phyloP scores from a whole-genome alignment of 30 jellyfish, hydroid and myxozoan genomes.

The Aurelia aurita complex sp. Pacific region DNA sequence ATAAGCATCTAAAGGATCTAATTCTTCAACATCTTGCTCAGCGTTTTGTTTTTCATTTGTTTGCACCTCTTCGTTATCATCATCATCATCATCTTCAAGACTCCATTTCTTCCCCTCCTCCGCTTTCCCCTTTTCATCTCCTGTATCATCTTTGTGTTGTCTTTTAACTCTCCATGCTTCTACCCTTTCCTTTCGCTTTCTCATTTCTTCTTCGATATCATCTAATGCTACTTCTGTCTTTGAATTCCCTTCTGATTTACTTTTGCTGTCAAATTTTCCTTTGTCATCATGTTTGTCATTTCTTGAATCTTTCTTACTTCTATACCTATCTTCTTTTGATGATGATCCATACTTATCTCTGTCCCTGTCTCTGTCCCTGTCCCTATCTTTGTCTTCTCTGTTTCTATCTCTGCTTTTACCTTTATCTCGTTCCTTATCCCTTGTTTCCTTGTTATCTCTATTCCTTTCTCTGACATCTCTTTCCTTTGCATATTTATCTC shows the following conservation, averaged over 20 bases:
- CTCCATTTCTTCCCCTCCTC: constrained; percentile 88
- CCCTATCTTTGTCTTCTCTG: constrained; percentile 22
- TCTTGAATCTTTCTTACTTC: constrained; percentile 22
- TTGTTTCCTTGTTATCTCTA: constrained; percentile 35
- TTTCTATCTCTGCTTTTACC: constrained; percentile 28
- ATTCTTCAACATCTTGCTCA: constrained; percentile 76
- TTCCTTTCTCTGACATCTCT: constrained; percentile 40
- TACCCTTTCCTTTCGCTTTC: constrained; percentile 92
- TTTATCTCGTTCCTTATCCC: constrained; percentile 45
- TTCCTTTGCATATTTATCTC: too few relatives aligned
- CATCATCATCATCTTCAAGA: constrained; percentile 96
- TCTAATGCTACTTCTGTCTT: constrained; percentile 41
- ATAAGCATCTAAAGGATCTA: constrained; percentile 97
- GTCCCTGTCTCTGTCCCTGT: constrained; percentile 53
- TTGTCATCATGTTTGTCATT: constrained; percentile 42
- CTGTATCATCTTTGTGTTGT: constrained; percentile 39
- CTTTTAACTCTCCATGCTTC: constrained; percentile 98
- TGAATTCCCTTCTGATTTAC: background rate
- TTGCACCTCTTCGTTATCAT: constrained; percentile 61
- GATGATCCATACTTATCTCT: constrained; percentile 24
- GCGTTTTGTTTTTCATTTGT: constrained; percentile 19
- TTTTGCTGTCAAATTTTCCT: constrained; percentile 31
- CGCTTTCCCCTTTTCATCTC: constrained; percentile 20
- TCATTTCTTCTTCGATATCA: constrained; percentile 92
- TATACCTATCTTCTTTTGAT: constrained; percentile 41